Percentiles rank a stretch among this genome's conserved stretches.
Evolutionary conservation across 1,140 invertebrate genomes (phyloP).

Genomic region (Drosophila parabipectinata): DNA sequence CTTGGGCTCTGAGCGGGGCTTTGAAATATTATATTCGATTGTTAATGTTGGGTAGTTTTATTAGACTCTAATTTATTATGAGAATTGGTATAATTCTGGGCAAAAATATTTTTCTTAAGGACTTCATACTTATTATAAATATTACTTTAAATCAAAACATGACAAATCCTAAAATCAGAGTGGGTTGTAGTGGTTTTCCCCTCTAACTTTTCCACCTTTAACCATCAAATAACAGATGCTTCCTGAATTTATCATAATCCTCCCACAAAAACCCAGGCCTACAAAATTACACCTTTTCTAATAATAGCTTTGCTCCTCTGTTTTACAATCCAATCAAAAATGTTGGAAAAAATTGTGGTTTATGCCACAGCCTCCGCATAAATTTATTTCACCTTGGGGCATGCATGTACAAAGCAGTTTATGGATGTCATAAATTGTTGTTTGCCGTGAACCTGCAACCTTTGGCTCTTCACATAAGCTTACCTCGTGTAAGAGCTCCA

Average conservation of each 20-base stretch:
- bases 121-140: too few relatives aligned
- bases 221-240: conserved; percentile 16
- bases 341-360: conserved; percentile 52
- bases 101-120: too few relatives aligned
- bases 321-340: conserved; percentile 67
- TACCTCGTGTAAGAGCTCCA: neutral
- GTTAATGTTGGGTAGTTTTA: neutral
- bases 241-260: conserved; percentile 16
- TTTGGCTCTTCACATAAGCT: conserved; percentile 60
- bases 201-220: neutral
- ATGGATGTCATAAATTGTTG: conserved; percentile 75
- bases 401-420: conserved; percentile 37
- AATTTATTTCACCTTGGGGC: conserved; percentile 77
- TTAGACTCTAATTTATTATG: neutral
- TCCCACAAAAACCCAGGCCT: conserved; percentile 8
- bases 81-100: too few relatives aligned
- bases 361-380: conserved; percentile 58
- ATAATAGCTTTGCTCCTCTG: conserved; percentile 39
- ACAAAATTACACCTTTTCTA: conserved; percentile 59
- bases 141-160: neutral
- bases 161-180: too few relatives aligned
- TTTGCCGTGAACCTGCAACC: conserved; percentile 58
- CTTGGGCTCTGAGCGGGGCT: conserved; percentile 27
- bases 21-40: neutral
- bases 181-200: neutral